Base-by-base conservation (phyloP, 2,888 invertebrate species). In the Aphrophora alni region DNA sequence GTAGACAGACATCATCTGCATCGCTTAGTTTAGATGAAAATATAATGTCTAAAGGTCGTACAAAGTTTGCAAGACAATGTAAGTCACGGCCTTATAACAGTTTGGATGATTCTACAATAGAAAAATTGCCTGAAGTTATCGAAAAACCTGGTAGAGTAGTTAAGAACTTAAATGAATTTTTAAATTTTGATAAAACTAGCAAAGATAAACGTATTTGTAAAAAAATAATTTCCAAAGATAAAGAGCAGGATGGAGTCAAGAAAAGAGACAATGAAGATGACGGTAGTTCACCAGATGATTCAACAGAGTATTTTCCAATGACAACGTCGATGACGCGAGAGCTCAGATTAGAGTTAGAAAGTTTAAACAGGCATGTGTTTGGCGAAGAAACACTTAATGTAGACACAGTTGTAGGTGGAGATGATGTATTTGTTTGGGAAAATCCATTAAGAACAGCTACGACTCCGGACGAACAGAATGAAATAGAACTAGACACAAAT, bases 251-350 rank as follows among this genome's bases (percentile, higher is more conserved):
- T 71, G 59, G 71, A 75, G 51, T 72, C 38, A 80, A 80, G 75
- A 74, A 81, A 77, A 74, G 59, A n/a, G 75, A 81, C 28, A 72
- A 72, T 51, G 69, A 77, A 77, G 72, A 82, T n/a, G 82, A 92
- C 81, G 92, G 92, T 74, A 92, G 92, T 84, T 95, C 95, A 83
- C 94, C 95, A 0, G 95, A 95, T 85, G 95, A 95, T 87, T 93
- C 94, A 0, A 93, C 95, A 85, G 89, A 89, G 77, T 96, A 95
- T 87, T 95, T 94, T 86, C 95, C 96, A 1, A 94, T 97, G 93
- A 95, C 95, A 0, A 96, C 95, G 4, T 95, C 96, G 1, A 95
- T 96, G 90, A 96, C 96, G 0, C 91, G 95, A 85, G 96, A 96
- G 87, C 88, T 96, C 85, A 91, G 94, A 85, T 90, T 96, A 74